These are phyloP conservation scores for Drosophila biarmipes DNA, from an alignment of 1,140 invertebrate species.

Conservation along the genomic window DNA sequence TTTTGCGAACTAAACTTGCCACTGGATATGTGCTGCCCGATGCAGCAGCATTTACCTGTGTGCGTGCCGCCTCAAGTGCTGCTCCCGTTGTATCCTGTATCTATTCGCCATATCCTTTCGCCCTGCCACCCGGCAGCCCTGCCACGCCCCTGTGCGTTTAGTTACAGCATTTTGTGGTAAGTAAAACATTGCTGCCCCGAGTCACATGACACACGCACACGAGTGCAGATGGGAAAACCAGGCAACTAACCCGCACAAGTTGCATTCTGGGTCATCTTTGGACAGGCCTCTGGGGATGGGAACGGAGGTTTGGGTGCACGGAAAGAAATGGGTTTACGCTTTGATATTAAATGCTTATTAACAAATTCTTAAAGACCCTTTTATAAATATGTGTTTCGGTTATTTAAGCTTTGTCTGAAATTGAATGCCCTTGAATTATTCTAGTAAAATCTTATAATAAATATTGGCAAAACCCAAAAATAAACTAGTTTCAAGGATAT, in stretches of 20 bases:
- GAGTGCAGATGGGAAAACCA: conserved; percentile 28
- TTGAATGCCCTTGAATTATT: no score
- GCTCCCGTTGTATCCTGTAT: conserved; percentile 52
- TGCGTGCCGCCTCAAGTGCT: conserved; percentile 64
- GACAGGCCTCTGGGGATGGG: conserved; percentile 42
- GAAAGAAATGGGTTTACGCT: not conserved
- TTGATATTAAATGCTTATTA: no score
- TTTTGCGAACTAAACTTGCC: conserved; percentile 58
- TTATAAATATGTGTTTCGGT: no score
- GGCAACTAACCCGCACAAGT: conserved; percentile 70
- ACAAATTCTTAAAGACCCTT: no score
- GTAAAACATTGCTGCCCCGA: conserved; percentile 72
- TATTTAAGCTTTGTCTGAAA: no score
- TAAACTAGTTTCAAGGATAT: no score
- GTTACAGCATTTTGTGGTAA: conserved; percentile 80
- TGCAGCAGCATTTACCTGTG: conserved; percentile 33
- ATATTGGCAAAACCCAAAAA: no score
- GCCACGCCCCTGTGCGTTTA: conserved; percentile 49
- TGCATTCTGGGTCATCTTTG: conserved; percentile 76
- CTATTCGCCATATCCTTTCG: conserved; percentile 31
- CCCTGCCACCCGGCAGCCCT: not conserved
- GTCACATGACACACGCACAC: conserved; percentile 44
- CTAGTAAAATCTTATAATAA: no score
- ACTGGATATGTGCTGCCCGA: conserved; percentile 14
- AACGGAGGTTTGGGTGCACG: not conserved